These are phyloP conservation scores for Fundulus diaphanus DNA, from an alignment of 2,797 vertebrate species.

Conservation along the genomic window DNA sequence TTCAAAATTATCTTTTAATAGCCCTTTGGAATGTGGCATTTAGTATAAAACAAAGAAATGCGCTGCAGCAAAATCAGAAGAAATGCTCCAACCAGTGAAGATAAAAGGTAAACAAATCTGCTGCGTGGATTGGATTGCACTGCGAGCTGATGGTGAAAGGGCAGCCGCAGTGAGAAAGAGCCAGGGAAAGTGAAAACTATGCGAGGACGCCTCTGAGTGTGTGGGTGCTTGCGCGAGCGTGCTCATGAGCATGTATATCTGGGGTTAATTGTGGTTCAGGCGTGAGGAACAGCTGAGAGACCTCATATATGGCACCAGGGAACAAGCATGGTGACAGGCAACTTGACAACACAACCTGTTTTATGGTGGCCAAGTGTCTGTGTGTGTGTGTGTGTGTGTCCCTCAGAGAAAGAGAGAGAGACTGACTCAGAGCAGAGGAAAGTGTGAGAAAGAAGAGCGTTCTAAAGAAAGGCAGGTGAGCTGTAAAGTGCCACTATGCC, in stretches of 20 bases:
- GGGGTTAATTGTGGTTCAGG: constrained; percentile 83
- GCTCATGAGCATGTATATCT: constrained; percentile 31
- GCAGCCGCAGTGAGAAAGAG: constrained; percentile 62
- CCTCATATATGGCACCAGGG: constrained; percentile 78
- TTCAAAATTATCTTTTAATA: not conserved
- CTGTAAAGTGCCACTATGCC: constrained; percentile 54
- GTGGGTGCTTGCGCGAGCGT: constrained; percentile 24
- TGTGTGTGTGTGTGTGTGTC: constrained; percentile 37
- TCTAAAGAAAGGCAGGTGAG: constrained; percentile 81
- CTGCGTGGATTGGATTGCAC: constrained; percentile 70
- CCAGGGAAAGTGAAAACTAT: constrained; percentile 69
- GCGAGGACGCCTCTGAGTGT: constrained; percentile 46
- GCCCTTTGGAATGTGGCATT: not conserved
- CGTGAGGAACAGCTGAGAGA: constrained; percentile 83
- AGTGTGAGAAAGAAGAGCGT: constrained; percentile 65
- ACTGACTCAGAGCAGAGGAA: constrained; percentile 20
- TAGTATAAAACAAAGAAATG: constrained; percentile 1
- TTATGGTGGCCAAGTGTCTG: constrained; percentile 76
- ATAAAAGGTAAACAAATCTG: constrained; percentile 50
- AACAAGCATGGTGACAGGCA: constrained; percentile 78
- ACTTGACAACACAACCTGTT: constrained; percentile 79
- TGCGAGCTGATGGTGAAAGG: constrained; percentile 72
- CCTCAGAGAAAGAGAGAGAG: constrained; percentile 31
- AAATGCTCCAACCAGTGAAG: constrained; percentile 59
- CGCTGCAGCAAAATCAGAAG: constrained; percentile 19